These are phyloP conservation scores for Enhydra lutris DNA, from an alignment of 2,113 vertebrate genomes.

Conservation along the genomic window DNA sequence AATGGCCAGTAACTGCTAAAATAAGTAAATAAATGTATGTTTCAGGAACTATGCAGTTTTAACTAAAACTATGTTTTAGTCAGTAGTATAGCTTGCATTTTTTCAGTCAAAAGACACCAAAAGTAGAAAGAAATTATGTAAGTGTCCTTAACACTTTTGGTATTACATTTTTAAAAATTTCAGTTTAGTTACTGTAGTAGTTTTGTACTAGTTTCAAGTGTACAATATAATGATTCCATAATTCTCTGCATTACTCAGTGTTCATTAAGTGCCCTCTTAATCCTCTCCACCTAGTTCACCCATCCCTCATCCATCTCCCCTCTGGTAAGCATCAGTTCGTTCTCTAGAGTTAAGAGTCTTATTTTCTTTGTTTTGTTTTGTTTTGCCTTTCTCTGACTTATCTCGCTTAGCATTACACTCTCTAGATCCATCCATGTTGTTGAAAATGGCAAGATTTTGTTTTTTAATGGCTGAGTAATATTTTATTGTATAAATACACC, in stretches of 20 bases:
- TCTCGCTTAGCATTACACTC: neutral
- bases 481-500: neutral
- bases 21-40: neutral
- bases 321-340: neutral
- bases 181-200: neutral
- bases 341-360: neutral
- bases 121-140: conserved; percentile 6
- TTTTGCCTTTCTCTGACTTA: neutral
- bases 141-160: neutral
- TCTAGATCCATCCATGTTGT: neutral
- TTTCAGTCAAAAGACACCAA: neutral
- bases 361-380: neutral
- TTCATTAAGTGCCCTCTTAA: neutral
- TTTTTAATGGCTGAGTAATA: neutral
- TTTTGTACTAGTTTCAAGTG: neutral
- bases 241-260: neutral
- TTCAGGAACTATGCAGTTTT: neutral
- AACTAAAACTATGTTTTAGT: neutral
- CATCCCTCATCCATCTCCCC: neutral
- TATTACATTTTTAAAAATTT: neutral
- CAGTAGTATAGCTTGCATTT: neutral
- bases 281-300: neutral
- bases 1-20: neutral
- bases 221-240: neutral
- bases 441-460: neutral